These are phyloP conservation scores for Rissa tridactyla DNA, from an alignment of 2,113 vertebrate genomes.

Conservation along the genomic window DNA sequence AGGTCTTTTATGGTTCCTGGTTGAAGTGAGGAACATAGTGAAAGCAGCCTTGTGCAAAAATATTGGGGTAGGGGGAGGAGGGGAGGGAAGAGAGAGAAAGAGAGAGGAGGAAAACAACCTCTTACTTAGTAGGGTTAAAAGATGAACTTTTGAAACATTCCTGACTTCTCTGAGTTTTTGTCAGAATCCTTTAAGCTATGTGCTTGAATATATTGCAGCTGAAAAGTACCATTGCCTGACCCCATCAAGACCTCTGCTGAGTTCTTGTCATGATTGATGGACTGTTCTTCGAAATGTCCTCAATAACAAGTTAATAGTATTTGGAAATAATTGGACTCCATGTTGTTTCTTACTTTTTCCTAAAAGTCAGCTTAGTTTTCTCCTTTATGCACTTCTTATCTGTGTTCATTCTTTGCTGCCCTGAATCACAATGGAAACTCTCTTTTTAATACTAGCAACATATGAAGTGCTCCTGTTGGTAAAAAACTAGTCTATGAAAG, in stretches of 20 bases:
- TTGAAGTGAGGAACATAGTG: neutral
- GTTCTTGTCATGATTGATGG: neutral
- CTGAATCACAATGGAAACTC: neutral
- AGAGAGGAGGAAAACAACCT: neutral
- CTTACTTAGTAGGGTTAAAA: neutral
- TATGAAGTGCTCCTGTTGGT: neutral
- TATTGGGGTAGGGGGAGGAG: neutral
- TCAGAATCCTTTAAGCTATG: neutral
- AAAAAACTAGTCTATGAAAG: neutral
- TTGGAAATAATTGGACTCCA: slow-evolving; percentile 1
- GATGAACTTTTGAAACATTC: neutral
- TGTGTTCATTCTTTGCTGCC: neutral
- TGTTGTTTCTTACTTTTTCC: neutral
- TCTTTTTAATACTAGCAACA: neutral
- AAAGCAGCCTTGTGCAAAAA: neutral
- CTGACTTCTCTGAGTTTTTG: neutral
- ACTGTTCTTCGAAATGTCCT: neutral
- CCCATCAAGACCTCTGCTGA: neutral
- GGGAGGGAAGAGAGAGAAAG: neutral
- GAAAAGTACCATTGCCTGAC: neutral
- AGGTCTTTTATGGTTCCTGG: neutral
- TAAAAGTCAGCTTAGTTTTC: neutral
- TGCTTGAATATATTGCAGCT: neutral
- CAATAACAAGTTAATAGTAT: neutral
- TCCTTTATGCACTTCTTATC: neutral